A percentile compares a stretch with the other conserved stretches of the same genome.
phyloP scores from a whole-genome alignment of 2,113 vertebrate species.

The Talpa occidentalis region DNA sequence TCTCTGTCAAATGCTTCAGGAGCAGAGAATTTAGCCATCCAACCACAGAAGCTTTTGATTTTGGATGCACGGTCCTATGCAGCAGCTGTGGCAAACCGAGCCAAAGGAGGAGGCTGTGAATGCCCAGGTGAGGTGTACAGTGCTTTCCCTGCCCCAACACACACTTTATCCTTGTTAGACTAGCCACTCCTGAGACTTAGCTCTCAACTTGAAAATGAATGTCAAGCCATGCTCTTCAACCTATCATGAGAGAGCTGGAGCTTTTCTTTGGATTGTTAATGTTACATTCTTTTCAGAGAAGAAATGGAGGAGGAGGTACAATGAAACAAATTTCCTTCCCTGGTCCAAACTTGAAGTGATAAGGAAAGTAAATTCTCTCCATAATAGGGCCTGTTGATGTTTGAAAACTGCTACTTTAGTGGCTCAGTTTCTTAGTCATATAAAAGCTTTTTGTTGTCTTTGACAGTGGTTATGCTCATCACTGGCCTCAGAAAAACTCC shows the following conservation, averaged over 20 bases:
- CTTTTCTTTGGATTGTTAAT: background rate
- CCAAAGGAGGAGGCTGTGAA: constrained; percentile 98
- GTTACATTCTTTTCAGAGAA: background rate
- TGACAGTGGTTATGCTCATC: background rate
- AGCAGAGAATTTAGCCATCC: constrained; percentile 91
- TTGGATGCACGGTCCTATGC: constrained; percentile 97
- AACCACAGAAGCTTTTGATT: constrained; percentile 96
- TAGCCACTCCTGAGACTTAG: background rate
- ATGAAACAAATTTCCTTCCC: background rate
- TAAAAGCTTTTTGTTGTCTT: background rate
- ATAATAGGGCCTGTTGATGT: background rate
- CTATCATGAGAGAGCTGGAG: background rate
- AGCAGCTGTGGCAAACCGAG: constrained; percentile 97
- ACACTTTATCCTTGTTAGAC: background rate
- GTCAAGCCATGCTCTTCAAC: background rate
- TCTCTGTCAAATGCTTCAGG: constrained; percentile 93
- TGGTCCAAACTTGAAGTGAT: background rate
- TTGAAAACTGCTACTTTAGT: background rate
- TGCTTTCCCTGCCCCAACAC: background rate
- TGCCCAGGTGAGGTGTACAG: constrained; percentile 91
- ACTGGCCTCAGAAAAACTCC: background rate
- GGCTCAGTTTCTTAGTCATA: constrained; percentile 23
- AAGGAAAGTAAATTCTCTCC: constrained; percentile 11
- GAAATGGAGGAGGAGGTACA: background rate
- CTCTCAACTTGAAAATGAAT: background rate